Base-by-base conservation (phyloP, 1,140 invertebrate species). In the Drosophila baimaii region DNA sequence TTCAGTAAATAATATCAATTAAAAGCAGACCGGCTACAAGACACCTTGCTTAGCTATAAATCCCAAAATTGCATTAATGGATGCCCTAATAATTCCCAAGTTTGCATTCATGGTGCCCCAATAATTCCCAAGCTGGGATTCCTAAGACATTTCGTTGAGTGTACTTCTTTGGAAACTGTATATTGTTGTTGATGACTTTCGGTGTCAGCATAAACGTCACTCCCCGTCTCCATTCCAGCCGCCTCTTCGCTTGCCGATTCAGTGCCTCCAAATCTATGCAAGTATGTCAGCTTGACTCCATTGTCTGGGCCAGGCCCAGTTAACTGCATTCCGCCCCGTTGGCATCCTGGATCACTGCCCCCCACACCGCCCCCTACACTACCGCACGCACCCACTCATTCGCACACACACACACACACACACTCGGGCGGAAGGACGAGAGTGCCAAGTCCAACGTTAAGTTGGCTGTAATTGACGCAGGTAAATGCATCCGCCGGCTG, bases 181-280 rank as follows among this genome's bases (percentile, higher is more conserved):
- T 83, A 64, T 62, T 69, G 66, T 44, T 77, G 76, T 66, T 63
- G 81, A 84, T 84, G 77, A 84, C 77, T 85, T 85, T 85, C 62
- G 64, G 77, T 85, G 81, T 85, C 81, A 85, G 81, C 81, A 85
- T 85, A 85, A 85, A 84, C 72, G 81, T 84, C 81, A 80, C 59
- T 84, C 31, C 51, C 17, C 47, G 47, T 19, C 47, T 31, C 31
- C 56, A 25, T 47, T 35, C 31, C 33, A 44, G 43, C 27, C 21
- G 2, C 39, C 17, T 27, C 43, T 8, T 37, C 55, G 37, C 59
- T 17, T 47, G 23, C 63, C 57, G 21, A 41, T 63, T 68, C 27
- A 66, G 46, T 21, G 46, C 46, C 65, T 52, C 35, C 27, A 55
- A 79, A 66, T 63, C 55, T 47, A 59, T 80, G 73, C 61, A 85